phyloP scores from a whole-genome alignment of 2,113 vertebrate species.

The Rynchops niger region DNA sequence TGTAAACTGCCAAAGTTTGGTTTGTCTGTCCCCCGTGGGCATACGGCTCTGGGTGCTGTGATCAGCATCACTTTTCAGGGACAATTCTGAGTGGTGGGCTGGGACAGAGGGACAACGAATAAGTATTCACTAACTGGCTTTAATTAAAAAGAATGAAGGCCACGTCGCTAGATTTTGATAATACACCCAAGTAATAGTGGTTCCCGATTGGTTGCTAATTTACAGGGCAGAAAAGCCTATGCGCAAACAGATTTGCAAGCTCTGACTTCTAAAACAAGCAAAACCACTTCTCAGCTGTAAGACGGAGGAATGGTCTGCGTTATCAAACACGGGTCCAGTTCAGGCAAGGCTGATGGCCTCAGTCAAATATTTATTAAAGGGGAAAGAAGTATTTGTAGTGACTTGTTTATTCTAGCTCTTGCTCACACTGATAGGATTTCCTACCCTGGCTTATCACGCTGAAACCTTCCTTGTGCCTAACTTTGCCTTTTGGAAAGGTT shows the following conservation, averaged over 20 bases:
- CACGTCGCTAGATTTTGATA: not conserved
- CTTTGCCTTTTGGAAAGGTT: slow-evolving; percentile 3
- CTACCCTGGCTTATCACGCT: not conserved
- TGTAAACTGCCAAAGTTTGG: not conserved
- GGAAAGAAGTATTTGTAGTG: slow-evolving; percentile 53
- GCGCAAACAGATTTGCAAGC: not conserved
- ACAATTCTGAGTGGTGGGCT: not conserved
- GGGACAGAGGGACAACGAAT: not conserved
- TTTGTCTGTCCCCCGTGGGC: not conserved
- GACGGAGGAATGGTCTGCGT: not conserved
- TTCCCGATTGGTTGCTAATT: not conserved
- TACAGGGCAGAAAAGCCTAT: not conserved
- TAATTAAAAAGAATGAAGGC: not conserved
- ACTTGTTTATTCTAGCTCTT: slow-evolving; percentile 59
- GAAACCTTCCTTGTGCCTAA: slow-evolving; percentile 16
- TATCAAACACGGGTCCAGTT: not conserved
- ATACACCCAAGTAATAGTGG: not conserved
- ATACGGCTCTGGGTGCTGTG: not conserved
- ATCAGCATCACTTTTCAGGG: not conserved
- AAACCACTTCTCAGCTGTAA: not conserved
- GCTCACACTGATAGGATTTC: slow-evolving; percentile 52
- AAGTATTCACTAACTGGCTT: not conserved
- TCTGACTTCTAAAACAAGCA: slow-evolving; percentile 1
- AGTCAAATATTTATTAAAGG: slow-evolving; percentile 58
- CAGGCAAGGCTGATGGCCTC: slow-evolving; percentile 20